Percentiles rank a stretch among this genome's conserved stretches.
phyloP scores from a whole-genome alignment of 2,888 invertebrate genomes.

The Dasysyrphus albostriatus region DNA sequence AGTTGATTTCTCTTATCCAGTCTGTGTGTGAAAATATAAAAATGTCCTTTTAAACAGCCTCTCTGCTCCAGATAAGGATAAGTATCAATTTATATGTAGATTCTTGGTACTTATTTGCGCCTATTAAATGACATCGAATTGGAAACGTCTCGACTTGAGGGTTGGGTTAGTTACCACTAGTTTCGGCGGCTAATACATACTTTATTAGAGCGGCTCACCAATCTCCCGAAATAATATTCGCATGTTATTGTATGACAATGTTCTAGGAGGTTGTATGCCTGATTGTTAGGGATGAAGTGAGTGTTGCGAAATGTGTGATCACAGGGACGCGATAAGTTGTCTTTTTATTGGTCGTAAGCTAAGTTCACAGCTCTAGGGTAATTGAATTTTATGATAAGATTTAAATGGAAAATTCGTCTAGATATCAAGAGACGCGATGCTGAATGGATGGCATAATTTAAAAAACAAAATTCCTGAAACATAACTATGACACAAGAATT shows the following conservation, averaged over 20 bases:
- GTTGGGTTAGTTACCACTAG: conserved; percentile 69
- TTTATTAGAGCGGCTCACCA: conserved; percentile 47
- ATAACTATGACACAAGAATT: background rate
- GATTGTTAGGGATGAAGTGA: background rate
- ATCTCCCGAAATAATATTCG: conserved; percentile 50
- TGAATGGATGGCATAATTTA: conserved; percentile 42
- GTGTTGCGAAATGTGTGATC: conserved; percentile 59
- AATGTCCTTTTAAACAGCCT: conserved; percentile 62
- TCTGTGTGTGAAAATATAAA: conserved; percentile 47
- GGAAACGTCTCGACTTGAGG: conserved; percentile 39
- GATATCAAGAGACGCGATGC: conserved; percentile 48
- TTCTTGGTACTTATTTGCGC: conserved; percentile 68
- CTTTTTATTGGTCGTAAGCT: conserved; percentile 74
- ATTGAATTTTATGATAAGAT: conserved; percentile 77
- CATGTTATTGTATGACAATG: conserved; percentile 39
- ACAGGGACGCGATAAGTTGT: conserved; percentile 62
- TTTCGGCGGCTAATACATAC: conserved; percentile 63
- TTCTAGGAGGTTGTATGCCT: background rate
- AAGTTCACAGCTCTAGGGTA: conserved; percentile 76
- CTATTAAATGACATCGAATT: conserved; percentile 70
- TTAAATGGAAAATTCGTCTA: conserved; percentile 76
- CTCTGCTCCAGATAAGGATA: conserved; percentile 59
- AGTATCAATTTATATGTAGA: conserved; percentile 75
- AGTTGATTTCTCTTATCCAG: conserved; percentile 65
- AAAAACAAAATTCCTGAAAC: background rate